Evolutionary conservation across 2,113 vertebrate species (phyloP), one percentile per base, ranked within the genome.

Genomic region (Gymnobelideus leadbeateri): DNA sequence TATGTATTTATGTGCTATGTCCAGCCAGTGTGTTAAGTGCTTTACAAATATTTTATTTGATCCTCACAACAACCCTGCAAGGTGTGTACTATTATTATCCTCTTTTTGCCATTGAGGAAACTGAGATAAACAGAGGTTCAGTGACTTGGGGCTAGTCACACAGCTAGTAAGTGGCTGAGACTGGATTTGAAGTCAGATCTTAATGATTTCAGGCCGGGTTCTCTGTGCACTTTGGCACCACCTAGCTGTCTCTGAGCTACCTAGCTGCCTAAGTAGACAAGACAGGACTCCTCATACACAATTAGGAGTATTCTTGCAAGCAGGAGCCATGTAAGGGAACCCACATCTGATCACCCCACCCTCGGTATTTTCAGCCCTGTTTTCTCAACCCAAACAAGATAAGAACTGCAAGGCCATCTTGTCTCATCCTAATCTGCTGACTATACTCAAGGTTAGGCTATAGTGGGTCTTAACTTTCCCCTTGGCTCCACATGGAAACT

Each of bases 71-170:
- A 49, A 89, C 6, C 61, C 61, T 52, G 51, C 51, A n/a, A 92
- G 49, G 25, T 51, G 91, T 21, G 4, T 57, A 9, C 7, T 89
- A 68, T 21, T 55, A 57, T 50, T 57, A 21, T 55, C 46, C 52
- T 92, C 19, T 8, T 43, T 94, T 94, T 92, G 50, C 24, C 55
- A 11, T 91, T 25, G 37, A 95, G 43, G 92, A 97, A 93, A 92
- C 26, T 49, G 37, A n/a, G 52, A 0, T 92, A 46, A n/a, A 94
- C 55, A 96, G 31, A n/a, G 52, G 26, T 89, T 89, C 49, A 43
- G 5, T 93, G 26, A 52, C 19, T 91, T 57, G n/a, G 14, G 93
- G 25, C 19, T 53, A 53, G 6, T 90, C 28, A 91, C 77, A 94
- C 49, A 55, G 25, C 24, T 26, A 55, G 25, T 55, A 55, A 54